Conservation (phyloP, 2,888 invertebrate species). For the Graphium colonna region DNA sequence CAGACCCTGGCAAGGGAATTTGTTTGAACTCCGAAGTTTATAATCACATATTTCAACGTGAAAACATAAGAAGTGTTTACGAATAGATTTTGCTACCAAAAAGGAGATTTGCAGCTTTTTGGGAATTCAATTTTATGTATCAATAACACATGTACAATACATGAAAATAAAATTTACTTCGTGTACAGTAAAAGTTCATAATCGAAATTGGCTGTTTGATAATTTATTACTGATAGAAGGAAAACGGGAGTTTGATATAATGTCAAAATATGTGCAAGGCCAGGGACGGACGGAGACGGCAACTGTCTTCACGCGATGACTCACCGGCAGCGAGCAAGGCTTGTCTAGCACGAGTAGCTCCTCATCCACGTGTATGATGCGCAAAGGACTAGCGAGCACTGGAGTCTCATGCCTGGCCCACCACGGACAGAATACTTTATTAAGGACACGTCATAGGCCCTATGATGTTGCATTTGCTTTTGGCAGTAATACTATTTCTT, state of each 20-base stretch:
- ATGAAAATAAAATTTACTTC: no score
- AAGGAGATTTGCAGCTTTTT: no score
- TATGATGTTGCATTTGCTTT: slow-evolving; percentile 28
- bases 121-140: no score
- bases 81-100: not conserved
- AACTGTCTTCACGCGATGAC: slow-evolving; percentile 39
- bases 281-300: slow-evolving; percentile 18
- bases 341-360: slow-evolving; percentile 94
- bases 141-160: no score
- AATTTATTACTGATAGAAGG: no score
- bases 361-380: slow-evolving; percentile 90
- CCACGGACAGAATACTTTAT: slow-evolving; percentile 43
- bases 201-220: no score
- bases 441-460: slow-evolving; percentile 27
- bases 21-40: not conserved
- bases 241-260: no score
- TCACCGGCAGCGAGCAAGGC: slow-evolving; percentile 93
- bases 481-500: slow-evolving; percentile 1
- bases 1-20: slow-evolving; percentile 56
- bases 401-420: slow-evolving; percentile 92
- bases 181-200: no score
- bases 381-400: slow-evolving; percentile 88
- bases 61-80: no score
- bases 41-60: no score
- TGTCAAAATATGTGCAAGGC: not conserved